These are phyloP conservation scores for Hoplostethus atlanticus DNA, from an alignment of 2,797 vertebrate genomes.

Conservation along the genomic window DNA sequence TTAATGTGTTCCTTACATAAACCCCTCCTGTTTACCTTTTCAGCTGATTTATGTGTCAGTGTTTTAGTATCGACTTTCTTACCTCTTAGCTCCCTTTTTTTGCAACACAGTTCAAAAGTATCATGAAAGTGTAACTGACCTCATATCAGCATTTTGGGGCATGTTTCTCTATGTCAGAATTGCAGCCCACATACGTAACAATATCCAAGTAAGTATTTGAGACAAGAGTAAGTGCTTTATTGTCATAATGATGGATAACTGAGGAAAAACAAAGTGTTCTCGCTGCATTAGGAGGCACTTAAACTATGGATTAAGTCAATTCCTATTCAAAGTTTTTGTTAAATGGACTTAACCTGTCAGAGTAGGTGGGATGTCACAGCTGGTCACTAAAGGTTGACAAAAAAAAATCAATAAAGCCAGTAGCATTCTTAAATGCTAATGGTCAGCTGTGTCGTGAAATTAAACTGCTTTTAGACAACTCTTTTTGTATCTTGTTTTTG, in stretches of 20 bases:
- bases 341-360: conserved; percentile 51
- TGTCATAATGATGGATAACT: conserved; percentile 51
- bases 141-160: not conserved
- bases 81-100: not conserved
- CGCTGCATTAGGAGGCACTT: conserved; percentile 20
- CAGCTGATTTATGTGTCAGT: not conserved
- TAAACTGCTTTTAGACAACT: too few relatives aligned
- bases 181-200: not conserved
- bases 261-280: conserved; percentile 26
- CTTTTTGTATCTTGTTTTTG: conserved; percentile 25
- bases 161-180: conserved; percentile 10
- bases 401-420: not conserved
- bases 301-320: conserved; percentile 35
- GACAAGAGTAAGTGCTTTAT: conserved; percentile 30
- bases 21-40: not conserved
- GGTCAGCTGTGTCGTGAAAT: too few relatives aligned
- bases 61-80: conserved; percentile 22
- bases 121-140: conserved; percentile 18
- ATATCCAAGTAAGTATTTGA: conserved; percentile 13
- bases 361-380: conserved; percentile 31
- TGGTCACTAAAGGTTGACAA: conserved; percentile 36
- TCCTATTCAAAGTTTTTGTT: conserved; percentile 47
- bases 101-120: not conserved
- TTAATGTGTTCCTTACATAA: not conserved
- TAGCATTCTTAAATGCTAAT: too few relatives aligned